phyloP scores from a whole-genome alignment of 2,113 vertebrate species.

The Ictidomys tridecemlineatus region DNA sequence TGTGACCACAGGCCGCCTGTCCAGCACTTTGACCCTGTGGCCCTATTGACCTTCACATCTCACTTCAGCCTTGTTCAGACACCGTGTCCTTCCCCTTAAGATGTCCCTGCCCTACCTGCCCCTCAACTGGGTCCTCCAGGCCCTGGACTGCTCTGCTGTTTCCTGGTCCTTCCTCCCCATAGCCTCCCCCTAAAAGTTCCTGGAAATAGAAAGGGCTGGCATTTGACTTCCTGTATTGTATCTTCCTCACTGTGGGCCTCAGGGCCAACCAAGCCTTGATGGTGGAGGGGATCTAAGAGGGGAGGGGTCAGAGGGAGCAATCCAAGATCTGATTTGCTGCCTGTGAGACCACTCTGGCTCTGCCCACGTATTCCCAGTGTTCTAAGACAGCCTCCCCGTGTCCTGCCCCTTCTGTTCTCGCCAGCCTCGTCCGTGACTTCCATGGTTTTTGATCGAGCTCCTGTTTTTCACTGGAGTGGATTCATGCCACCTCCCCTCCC shows the following conservation, averaged over 20 bases:
- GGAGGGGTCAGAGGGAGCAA: neutral
- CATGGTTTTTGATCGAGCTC: neutral
- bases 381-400: neutral
- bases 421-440: neutral
- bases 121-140: neutral
- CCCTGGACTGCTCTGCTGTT: neutral
- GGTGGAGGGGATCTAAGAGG: neutral
- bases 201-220: neutral
- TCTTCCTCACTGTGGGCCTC: neutral
- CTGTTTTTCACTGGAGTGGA: neutral
- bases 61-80: neutral
- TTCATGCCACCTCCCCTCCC: fast-evolving
- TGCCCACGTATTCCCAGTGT: neutral
- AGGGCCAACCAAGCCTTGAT: neutral
- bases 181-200: neutral
- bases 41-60: neutral
- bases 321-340: neutral
- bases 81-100: neutral
- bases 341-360: neutral
- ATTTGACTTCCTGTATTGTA: neutral
- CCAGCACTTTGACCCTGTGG: neutral
- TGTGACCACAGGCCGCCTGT: fast-evolving
- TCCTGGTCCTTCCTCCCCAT: neutral
- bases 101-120: neutral
- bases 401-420: neutral